Base-by-base conservation (phyloP, 2,888 invertebrate genomes). In the Drosophila acutilabella region DNA sequence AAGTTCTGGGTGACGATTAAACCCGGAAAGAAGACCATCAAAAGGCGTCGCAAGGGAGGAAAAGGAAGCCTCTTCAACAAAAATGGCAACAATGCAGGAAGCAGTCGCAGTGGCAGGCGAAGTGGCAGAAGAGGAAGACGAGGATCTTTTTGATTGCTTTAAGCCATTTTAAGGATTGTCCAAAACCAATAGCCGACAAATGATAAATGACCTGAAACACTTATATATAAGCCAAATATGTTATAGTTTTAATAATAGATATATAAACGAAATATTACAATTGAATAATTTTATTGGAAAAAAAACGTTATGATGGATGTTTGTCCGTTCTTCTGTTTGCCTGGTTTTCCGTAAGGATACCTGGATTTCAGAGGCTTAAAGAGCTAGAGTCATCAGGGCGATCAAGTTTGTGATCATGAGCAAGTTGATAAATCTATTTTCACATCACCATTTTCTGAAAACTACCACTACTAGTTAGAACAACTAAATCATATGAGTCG, bases 21-120 rank as follows among this genome's bases (percentile, higher is more conserved):
- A 1, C 44, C n/a, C 0, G 44, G 44, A 18, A 56, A 56, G 33
- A 56, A n/a, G 56, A 11, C 10, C n/a, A 56, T 44, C 5, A 56
- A n/a, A 20, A 56, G 56, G 10, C 42, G 20, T 33, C 56, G 56
- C 20, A 56, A 45, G 13, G 13, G 18, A 4, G 30, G 41, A 23
- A 53, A 40, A 5, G 40, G 41, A 14, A 23, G 14, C 6, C 2
- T 50, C 0, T n/a, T 20, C 10, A 20, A 23, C 45, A 47, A 47
- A 26, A 7, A 0, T 1, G 26, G 26, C 26, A 26, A 33, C 4
- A 50, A 3, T 2, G 14, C 13, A 2, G 13, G 26, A 11, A 18
- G 18, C 18, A 13, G 30, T 3, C 26, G 38, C 3, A 36, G 38
- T 2, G 16, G 26, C 4, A 40, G 14, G 10, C 13, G 26, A 26